phyloP scores from a whole-genome alignment of 2,797 vertebrate species.

The Sebastes nivosus region DNA sequence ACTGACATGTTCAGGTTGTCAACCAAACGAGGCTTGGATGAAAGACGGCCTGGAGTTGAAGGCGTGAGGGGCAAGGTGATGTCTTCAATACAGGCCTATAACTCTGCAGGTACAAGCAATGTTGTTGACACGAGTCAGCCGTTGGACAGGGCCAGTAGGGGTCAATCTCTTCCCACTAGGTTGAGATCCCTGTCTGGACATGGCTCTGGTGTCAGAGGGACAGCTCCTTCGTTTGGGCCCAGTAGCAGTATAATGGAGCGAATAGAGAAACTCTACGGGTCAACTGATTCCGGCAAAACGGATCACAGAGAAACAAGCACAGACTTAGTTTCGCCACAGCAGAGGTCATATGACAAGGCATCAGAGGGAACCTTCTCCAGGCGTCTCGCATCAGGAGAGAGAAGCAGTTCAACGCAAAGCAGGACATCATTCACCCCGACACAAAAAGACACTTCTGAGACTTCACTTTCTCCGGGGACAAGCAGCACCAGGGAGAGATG shows the following conservation, averaged over 20 bases:
- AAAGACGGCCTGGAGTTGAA: conserved; percentile 6
- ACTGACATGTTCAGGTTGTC: neutral
- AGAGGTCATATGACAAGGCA: conserved; percentile 23
- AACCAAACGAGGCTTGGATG: conserved; percentile 39
- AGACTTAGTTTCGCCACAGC: conserved; percentile 9
- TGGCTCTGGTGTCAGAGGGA: conserved; percentile 12
- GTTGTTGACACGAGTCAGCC: neutral
- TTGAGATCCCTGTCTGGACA: conserved; percentile 46
- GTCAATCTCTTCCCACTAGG: conserved; percentile 71
- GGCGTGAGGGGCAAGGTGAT: neutral
- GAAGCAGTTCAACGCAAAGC: conserved; percentile 19
- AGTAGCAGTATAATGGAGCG: conserved; percentile 73
- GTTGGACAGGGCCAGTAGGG: conserved; percentile 41
- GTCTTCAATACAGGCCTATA: conserved; percentile 33
- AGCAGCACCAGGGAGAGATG: conserved; percentile 24
- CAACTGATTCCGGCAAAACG: conserved; percentile 26
- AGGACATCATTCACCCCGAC: conserved; percentile 22
- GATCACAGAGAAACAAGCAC: conserved; percentile 25
- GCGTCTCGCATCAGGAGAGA: conserved; percentile 49
- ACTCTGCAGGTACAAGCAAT: conserved; percentile 1
- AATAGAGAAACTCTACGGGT: conserved; percentile 77
- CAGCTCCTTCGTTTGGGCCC: conserved; percentile 23
- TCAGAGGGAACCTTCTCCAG: conserved; percentile 69
- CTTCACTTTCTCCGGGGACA: conserved; percentile 1
- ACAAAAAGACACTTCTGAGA: conserved; percentile 27